Evolutionary conservation across 2,113 vertebrate species (phyloP).

Genomic region (Corythornis cristatus): DNA sequence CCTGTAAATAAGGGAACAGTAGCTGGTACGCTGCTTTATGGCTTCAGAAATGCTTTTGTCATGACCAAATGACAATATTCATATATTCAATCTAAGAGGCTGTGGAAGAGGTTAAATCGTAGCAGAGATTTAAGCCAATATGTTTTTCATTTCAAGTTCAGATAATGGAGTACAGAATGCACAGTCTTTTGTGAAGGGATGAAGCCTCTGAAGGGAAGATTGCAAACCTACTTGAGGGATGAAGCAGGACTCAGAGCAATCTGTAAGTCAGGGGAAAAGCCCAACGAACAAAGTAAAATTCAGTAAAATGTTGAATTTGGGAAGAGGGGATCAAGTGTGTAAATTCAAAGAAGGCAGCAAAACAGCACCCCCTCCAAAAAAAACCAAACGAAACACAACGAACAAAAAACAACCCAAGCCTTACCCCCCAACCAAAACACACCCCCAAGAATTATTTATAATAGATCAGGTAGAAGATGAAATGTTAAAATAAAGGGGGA

Average conservation of each 20-base stretch:
- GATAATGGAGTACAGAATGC: neutral
- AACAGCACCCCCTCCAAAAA: neutral
- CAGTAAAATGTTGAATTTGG: neutral
- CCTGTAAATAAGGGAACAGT: accelerated
- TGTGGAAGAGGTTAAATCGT: neutral
- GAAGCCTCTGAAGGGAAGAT: neutral
- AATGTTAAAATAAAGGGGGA: neutral
- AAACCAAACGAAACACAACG: neutral
- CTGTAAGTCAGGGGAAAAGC: neutral
- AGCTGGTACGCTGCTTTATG: neutral
- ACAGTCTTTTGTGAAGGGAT: neutral
- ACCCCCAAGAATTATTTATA: neutral
- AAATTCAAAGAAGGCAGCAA: neutral
- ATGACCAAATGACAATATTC: neutral
- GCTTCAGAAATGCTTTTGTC: neutral
- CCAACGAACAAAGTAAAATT: neutral
- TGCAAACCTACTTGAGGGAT: neutral
- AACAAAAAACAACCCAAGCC: neutral
- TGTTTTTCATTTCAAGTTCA: neutral
- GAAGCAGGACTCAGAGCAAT: neutral
- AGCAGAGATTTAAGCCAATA: neutral
- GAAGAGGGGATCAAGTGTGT: neutral
- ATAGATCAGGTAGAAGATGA: neutral
- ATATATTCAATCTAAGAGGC: neutral
- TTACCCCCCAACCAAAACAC: no score